These are phyloP conservation scores for Linyphia triangularis DNA, from an alignment of 2,888 invertebrate species.

Conservation along the genomic window DNA sequence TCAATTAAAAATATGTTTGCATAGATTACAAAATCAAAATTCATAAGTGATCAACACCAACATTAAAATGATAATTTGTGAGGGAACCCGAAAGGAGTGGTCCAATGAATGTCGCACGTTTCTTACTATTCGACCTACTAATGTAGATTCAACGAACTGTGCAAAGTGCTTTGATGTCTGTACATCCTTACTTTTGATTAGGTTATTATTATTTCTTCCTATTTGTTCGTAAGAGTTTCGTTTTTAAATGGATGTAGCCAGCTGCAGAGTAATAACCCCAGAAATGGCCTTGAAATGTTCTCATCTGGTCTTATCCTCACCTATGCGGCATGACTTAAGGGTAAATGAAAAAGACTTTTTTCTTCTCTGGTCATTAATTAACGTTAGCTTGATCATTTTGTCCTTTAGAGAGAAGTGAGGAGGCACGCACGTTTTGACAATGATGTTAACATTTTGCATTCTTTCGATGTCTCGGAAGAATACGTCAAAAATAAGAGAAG, in stretches of 20 bases:
- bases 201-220: slow-evolving; percentile 18
- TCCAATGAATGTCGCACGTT: neutral
- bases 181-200: slow-evolving; percentile 7
- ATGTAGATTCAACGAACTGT: slow-evolving; percentile 36
- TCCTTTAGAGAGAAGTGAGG: neutral
- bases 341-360: slow-evolving; percentile 9
- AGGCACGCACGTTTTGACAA: slow-evolving; percentile 15
- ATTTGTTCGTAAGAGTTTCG: slow-evolving; percentile 6
- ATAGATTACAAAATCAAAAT: no score
- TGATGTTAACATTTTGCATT: slow-evolving; percentile 2
- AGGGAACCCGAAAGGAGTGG: neutral
- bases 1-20: no score
- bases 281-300: slow-evolving; percentile 44
- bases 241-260: slow-evolving; percentile 10
- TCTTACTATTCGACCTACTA: slow-evolving; percentile 20
- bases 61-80: neutral
- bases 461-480: neutral
- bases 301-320: slow-evolving; percentile 41
- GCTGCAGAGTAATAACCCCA: slow-evolving; percentile 35
- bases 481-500: neutral
- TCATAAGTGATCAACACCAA: no score
- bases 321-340: slow-evolving; percentile 23
- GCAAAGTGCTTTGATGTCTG: slow-evolving; percentile 27
- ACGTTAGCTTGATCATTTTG: slow-evolving; percentile 35
- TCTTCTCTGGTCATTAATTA: slow-evolving; percentile 39